Conservation (phyloP, 1,140 invertebrate genomes). For the Yoshiicerus persimilis region DNA sequence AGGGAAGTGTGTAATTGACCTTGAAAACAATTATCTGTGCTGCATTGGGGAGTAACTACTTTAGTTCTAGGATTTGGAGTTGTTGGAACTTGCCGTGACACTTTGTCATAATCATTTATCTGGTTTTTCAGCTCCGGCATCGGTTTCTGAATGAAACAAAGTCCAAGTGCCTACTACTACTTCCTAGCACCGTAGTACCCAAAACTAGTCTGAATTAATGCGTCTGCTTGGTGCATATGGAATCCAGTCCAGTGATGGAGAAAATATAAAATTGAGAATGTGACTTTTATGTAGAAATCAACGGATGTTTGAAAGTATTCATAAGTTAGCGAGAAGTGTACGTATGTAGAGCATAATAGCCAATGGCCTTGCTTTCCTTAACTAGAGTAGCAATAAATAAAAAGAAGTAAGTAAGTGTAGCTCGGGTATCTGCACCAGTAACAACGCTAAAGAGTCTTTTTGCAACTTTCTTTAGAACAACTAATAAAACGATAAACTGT, state of each 20-base stretch:
- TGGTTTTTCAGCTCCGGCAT: not conserved
- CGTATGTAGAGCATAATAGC: not conserved
- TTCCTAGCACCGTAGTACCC: not conserved
- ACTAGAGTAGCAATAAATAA: not conserved
- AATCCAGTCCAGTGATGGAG: not conserved
- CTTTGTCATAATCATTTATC: conserved; percentile 15
- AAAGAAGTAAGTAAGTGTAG: not conserved
- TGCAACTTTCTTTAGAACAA: not conserved
- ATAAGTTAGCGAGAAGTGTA: not conserved
- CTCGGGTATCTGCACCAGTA: not conserved
- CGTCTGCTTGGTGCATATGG: not conserved
- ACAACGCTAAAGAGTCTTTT: not conserved
- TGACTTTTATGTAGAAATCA: not conserved
- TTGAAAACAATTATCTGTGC: not conserved
- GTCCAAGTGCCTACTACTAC: not conserved
- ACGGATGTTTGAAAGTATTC: conserved; percentile 6
- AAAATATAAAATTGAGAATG: not conserved
- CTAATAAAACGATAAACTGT: not conserved
- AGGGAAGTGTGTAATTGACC: not conserved
- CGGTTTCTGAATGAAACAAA: not conserved
- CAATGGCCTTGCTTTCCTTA: not conserved
- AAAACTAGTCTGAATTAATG: not conserved
- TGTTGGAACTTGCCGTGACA: conserved; percentile 14
- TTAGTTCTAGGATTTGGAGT: not conserved
- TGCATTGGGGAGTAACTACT: not conserved